Conservation (phyloP, 2,113 vertebrate genomes). For the Eira barbara region DNA sequence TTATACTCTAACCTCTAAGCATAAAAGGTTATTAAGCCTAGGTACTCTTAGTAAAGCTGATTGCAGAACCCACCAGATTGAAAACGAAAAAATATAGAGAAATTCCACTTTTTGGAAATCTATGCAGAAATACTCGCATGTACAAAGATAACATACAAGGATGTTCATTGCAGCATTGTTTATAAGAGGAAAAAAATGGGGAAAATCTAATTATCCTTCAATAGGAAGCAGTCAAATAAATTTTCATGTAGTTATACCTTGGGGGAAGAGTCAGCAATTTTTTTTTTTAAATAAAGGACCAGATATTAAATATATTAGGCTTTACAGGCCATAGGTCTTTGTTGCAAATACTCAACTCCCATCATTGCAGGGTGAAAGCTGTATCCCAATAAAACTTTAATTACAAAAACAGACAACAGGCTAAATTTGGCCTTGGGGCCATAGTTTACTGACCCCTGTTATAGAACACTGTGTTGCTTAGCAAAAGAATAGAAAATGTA, state of each 20-base stretch:
- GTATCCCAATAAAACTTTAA: not conserved
- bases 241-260: not conserved
- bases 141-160: not conserved
- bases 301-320: not conserved
- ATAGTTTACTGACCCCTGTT: not conserved
- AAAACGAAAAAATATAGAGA: conserved; percentile 2
- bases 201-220: not conserved
- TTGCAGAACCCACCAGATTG: not conserved
- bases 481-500: not conserved
- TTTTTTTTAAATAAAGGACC: not conserved
- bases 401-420: not conserved
- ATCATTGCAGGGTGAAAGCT: not conserved
- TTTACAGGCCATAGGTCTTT: not conserved
- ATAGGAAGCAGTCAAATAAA: not conserved
- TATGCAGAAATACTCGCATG: not conserved
- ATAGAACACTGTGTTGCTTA: not conserved
- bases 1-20: not conserved
- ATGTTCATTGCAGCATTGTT: not conserved
- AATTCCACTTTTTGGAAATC: not conserved
- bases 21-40: not conserved
- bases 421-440: not conserved
- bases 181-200: not conserved
- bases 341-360: not conserved
- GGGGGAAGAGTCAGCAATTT: not conserved
- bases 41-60: not conserved